Conservation (phyloP, 37 sponge, comb jelly and placozoan genomes). For the Halisarca cf. caerulea region DNA sequence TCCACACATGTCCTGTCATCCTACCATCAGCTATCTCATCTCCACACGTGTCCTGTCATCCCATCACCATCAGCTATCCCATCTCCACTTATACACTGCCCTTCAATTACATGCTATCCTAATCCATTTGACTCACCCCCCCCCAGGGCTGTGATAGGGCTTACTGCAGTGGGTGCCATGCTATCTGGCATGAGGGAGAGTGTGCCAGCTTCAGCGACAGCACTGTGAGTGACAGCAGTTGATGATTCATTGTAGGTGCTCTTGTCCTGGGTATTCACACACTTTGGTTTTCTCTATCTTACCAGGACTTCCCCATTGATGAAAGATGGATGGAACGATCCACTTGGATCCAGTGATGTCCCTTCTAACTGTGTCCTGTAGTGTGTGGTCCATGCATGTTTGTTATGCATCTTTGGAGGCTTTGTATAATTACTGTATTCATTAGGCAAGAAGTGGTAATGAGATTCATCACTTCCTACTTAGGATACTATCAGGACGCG, state of each 20-base stretch:
- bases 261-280: neutral
- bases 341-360: neutral
- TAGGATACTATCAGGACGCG: too few species aligned
- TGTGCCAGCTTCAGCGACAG: neutral
- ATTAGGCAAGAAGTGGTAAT: neutral
- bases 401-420: too few species aligned
- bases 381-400: too few species aligned
- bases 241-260: neutral
- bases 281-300: neutral
- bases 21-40: too few species aligned
- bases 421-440: neutral
- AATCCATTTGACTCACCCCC: too few species aligned
- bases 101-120: too few species aligned
- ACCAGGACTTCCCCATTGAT: slow-evolving; percentile 7
- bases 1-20: too few species aligned
- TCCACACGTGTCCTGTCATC: too few species aligned
- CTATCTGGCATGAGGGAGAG: slow-evolving; percentile 21
- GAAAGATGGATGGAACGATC: neutral
- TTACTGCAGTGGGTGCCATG: slow-evolving; percentile 7
- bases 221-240: too few species aligned
- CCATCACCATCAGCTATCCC: too few species aligned
- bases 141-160: neutral
- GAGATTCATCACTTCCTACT: neutral
- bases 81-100: too few species aligned
- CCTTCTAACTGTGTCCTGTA: too few species aligned